These are phyloP conservation scores for Alces alces DNA, from an alignment of 2,113 vertebrate species.

Conservation along the genomic window DNA sequence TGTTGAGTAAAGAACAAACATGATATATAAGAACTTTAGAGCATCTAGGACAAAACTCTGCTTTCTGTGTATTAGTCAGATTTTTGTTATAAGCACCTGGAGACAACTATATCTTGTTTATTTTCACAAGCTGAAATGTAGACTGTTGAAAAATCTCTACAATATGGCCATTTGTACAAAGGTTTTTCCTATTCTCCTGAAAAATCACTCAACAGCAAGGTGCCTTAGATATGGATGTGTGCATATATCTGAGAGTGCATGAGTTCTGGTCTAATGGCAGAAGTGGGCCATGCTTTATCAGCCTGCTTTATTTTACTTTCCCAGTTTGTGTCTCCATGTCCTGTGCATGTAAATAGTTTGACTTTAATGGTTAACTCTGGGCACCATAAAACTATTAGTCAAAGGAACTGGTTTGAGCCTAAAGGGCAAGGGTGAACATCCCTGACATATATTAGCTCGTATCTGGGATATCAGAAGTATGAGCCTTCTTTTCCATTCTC, in stretches of 20 bases:
- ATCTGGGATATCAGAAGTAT: neutral
- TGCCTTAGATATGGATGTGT: neutral
- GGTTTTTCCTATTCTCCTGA: neutral
- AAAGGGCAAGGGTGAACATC: neutral
- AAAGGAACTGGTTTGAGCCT: neutral
- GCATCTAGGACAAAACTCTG: neutral
- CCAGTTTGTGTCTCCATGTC: slow-evolving; percentile 14
- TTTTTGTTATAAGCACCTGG: neutral
- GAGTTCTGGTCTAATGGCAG: neutral
- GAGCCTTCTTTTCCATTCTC: neutral
- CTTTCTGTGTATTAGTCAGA: neutral
- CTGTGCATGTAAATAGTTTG: slow-evolving; percentile 24
- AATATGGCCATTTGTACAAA: neutral
- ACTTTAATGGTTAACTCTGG: slow-evolving; percentile 49
- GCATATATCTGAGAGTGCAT: neutral
- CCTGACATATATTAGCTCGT: neutral
- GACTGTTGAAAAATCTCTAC: neutral
- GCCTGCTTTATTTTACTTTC: slow-evolving; percentile 31
- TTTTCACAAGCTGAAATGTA: neutral
- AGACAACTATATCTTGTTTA: neutral
- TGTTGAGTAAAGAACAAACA: neutral
- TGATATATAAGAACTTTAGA: neutral
- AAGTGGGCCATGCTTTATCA: neutral
- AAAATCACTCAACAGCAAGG: neutral
- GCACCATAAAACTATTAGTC: neutral